Evolutionary conservation across 1,140 invertebrate genomes (phyloP).

Genomic region (Antheraea mylitta): DNA sequence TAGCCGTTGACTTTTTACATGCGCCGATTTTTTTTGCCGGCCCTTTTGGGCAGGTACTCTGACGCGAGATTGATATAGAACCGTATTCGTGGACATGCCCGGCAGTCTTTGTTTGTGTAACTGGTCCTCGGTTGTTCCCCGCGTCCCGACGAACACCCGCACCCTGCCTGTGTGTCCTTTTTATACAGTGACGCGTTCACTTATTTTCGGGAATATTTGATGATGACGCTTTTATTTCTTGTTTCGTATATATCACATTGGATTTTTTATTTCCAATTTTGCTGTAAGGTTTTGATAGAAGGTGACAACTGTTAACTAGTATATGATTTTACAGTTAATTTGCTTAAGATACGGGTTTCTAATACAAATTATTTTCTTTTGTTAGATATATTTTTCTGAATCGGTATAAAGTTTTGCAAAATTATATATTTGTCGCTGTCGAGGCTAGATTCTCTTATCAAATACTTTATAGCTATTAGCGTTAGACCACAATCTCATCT

Average conservation of each 20-base stretch:
- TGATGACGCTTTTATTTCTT: slow-evolving; percentile 44
- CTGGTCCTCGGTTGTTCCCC: slow-evolving; percentile 42
- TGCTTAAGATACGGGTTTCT: neutral
- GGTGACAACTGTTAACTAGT: neutral
- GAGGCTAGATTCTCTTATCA: too few species aligned
- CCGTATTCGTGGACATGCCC: slow-evolving; percentile 67
- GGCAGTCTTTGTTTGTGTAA: slow-evolving; percentile 72
- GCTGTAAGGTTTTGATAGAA: neutral
- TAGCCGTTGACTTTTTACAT: slow-evolving; percentile 54
- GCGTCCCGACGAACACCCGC: slow-evolving; percentile 35
- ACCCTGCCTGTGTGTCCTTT: slow-evolving; percentile 56
- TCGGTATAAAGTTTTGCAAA: too few species aligned
- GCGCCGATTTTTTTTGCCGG: slow-evolving; percentile 54
- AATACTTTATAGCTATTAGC: too few species aligned
- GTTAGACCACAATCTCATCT: too few species aligned
- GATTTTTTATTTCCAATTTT: neutral
- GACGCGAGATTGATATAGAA: slow-evolving; percentile 77
- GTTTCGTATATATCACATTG: neutral
- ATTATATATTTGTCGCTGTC: too few species aligned
- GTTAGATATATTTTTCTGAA: neutral
- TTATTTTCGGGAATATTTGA: slow-evolving; percentile 60
- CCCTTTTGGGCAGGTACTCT: slow-evolving; percentile 69
- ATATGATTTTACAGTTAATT: neutral
- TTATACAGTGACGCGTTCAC: slow-evolving; percentile 60
- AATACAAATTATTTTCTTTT: neutral